Base-by-base conservation (phyloP, 2,113 vertebrate genomes). In the Terrapene triunguis region DNA sequence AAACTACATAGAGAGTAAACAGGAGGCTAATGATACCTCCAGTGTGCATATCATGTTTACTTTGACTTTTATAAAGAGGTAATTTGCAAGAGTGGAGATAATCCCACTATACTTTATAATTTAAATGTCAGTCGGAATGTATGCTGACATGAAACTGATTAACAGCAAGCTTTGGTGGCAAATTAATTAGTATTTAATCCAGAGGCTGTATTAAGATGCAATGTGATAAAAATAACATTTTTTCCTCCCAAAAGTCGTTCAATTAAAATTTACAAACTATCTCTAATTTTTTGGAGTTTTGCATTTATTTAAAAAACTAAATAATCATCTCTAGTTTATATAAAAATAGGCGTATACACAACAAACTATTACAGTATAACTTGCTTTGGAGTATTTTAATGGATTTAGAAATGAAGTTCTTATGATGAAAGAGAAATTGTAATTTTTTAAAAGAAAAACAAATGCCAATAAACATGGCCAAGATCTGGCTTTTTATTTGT, bases 181-280 rank as follows among this genome's bases (percentile, higher is more conserved):
- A 97, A 98, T 98, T 98, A 98, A 98, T 98, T 97, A 97, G 92
- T 96, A 91, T 98, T 98, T 98, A 97, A 98, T 98, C 94, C 98
- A 92, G 87, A 95, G 90, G 62, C 86, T 89, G 85, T 95, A 96
- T 97, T 95, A 96, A 97, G 93, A 96, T 96, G 88, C 87, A 92
- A 96, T 95, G 91, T 95, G 97, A 97, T 95, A 94, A 96, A 97
- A 97, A 96, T 93, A 94, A 48, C 54, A 57, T 44, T 79, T 93
- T 84, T 84, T 84, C 89, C 88, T 78, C 25, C 29, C 32, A 90
- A 35, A 82, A 95, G 62, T 91, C 74, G 55, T 95, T 97, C 95
- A 84, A 74, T 87, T 96, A 96, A 95, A 96, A 95, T 92, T 89
- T 80, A 94, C 27, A 92, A 91, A 92, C 89, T 69, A 89, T 91